Evolutionary conservation across 2,113 vertebrate genomes (phyloP).

Genomic region (Scophthalmus maximus): DNA sequence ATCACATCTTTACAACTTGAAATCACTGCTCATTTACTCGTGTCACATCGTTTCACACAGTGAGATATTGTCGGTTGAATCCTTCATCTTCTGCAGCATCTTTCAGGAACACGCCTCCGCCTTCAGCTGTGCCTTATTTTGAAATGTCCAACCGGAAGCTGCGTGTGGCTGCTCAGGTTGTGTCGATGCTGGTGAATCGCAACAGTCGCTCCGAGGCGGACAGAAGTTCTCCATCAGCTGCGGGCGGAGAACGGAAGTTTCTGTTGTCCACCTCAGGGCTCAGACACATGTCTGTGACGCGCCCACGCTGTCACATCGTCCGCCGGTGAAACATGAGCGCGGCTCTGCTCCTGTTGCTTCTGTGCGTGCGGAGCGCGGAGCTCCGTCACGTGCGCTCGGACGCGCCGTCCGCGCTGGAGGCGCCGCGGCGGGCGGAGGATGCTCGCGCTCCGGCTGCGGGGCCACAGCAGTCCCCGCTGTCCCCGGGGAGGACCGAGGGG

Average conservation of each 20-base stretch:
- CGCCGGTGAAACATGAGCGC: slow-evolving; percentile 43
- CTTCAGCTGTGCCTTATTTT: slow-evolving; percentile 38
- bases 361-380: slow-evolving; percentile 56
- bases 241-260: no score
- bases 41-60: no score
- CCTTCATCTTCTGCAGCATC: neutral
- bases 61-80: no score
- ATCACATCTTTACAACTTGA: no score
- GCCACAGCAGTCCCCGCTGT: neutral
- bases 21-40: no score
- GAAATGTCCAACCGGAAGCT: slow-evolving; percentile 54
- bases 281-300: slow-evolving; percentile 47
- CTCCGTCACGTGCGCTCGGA: slow-evolving; percentile 22
- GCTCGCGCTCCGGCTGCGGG: neutral
- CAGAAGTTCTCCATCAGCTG: slow-evolving; percentile 33
- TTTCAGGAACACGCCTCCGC: neutral
- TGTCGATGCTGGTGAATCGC: neutral
- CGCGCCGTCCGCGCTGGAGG: neutral
- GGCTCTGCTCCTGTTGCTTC: slow-evolving; percentile 49
- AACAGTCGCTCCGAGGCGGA: no score
- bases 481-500: neutral
- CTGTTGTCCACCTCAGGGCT: no score
- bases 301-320: no score
- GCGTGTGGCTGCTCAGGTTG: neutral
- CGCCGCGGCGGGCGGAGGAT: slow-evolving; percentile 17